These are phyloP conservation scores for Dipus sagitta DNA, from an alignment of 2,797 vertebrate species.

Conservation along the genomic window DNA sequence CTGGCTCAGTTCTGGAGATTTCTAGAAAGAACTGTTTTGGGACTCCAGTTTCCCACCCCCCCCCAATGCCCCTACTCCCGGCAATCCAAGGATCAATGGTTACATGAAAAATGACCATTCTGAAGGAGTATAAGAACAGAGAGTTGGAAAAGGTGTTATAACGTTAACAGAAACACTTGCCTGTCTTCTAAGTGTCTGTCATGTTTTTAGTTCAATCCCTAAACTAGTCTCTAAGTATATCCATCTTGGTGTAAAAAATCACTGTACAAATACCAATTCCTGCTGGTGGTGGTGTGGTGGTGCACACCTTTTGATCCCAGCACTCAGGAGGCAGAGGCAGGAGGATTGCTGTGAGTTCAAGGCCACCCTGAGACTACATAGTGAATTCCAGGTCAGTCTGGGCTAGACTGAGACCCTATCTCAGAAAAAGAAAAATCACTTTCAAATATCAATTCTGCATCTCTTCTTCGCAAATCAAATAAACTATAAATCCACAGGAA, in stretches of 20 bases:
- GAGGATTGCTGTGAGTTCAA: too few species aligned
- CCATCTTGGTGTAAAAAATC: constrained; percentile 19
- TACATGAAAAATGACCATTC: neutral
- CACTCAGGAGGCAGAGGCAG: too few species aligned
- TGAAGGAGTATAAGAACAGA: too few species aligned
- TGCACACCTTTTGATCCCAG: too few species aligned
- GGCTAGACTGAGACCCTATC: too few species aligned
- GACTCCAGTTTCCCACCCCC: neutral
- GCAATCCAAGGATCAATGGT: neutral
- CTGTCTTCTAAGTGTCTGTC: neutral
- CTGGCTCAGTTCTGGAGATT: constrained; percentile 17
- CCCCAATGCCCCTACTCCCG: neutral
- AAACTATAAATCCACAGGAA: neutral
- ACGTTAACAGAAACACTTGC: neutral
- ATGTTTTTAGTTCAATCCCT: neutral
- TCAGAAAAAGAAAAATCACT: too few species aligned
- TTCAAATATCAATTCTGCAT: neutral
- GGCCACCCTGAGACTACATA: too few species aligned
- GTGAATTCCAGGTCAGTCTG: too few species aligned
- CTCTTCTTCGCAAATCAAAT: constrained; percentile 14
- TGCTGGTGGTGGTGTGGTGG: too few species aligned
- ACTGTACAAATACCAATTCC: neutral
- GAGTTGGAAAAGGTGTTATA: neutral
- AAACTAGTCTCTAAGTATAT: neutral
- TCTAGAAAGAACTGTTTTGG: constrained; percentile 27